Evolutionary conservation across 2,113 vertebrate genomes (phyloP).

Genomic region (Mesocricetus auratus): DNA sequence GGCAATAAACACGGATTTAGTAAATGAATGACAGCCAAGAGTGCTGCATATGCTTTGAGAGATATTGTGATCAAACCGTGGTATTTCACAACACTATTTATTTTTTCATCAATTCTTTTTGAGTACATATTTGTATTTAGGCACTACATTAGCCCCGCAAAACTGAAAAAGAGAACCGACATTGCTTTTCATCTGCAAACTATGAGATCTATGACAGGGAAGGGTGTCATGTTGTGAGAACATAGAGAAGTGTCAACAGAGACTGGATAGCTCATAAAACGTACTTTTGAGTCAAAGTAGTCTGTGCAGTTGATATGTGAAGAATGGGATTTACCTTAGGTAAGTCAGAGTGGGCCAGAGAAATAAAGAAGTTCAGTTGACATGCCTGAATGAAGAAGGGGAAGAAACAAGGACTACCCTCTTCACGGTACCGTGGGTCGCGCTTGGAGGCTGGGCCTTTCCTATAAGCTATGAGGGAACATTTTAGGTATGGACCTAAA

Average conservation of each 20-base stretch:
- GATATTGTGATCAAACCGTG: background rate
- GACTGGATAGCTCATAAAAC: background rate
- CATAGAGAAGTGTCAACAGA: background rate
- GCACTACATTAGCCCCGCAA: background rate
- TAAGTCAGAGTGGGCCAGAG: background rate
- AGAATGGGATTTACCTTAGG: background rate
- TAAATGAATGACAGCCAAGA: background rate
- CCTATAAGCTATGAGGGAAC: background rate
- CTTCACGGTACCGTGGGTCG: background rate
- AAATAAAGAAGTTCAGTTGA: background rate
- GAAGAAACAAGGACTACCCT: background rate
- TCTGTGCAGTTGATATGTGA: background rate
- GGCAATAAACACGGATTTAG: background rate
- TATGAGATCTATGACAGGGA: no score
- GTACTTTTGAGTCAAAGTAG: background rate
- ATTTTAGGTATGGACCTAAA: background rate
- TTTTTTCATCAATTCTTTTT: constrained; percentile 5
- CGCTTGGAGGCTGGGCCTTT: background rate
- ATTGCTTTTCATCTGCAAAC: background rate
- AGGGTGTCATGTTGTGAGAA: background rate
- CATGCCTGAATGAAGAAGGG: background rate
- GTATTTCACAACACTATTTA: constrained; percentile 30
- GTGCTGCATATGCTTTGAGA: background rate
- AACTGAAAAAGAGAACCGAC: background rate
- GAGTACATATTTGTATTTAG: background rate